Conservation (phyloP, 2,113 vertebrate species). For the Chunga burmeisteri region DNA sequence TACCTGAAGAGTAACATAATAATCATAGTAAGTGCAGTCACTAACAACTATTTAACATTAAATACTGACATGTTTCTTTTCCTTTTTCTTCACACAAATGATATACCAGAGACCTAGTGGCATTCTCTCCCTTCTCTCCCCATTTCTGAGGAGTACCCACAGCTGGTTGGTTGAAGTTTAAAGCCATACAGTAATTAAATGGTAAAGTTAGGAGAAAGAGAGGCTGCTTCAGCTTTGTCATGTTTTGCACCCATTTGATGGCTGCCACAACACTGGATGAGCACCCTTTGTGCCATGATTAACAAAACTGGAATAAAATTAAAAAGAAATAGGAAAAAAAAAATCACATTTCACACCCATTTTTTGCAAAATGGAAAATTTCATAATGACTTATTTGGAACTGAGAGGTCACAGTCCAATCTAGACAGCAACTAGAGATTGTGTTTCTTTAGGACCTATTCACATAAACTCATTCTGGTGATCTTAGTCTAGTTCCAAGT, state of each 20-base stretch:
- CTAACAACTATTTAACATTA: neutral
- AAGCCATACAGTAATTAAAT: neutral
- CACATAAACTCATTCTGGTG: neutral
- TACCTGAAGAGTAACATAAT: conserved; percentile 69
- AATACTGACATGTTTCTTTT: neutral
- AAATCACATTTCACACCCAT: neutral
- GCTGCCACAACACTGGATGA: neutral
- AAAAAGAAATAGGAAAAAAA: neutral
- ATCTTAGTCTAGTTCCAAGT: neutral
- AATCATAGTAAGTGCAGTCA: neutral
- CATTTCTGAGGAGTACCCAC: neutral
- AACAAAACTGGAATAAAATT: neutral
- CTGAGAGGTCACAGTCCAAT: neutral
- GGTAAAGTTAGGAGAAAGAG: neutral
- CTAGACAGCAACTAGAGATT: neutral
- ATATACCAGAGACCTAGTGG: neutral
- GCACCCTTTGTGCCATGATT: neutral
- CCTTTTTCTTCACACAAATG: neutral
- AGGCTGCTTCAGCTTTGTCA: neutral
- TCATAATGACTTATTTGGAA: neutral
- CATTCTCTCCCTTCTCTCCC: neutral
- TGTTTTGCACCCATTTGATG: neutral
- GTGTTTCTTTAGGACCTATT: neutral
- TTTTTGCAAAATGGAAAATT: neutral
- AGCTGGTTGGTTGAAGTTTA: neutral